Conservation (phyloP, 2,888 invertebrate species). For the Noctuana brunneofusca region DNA sequence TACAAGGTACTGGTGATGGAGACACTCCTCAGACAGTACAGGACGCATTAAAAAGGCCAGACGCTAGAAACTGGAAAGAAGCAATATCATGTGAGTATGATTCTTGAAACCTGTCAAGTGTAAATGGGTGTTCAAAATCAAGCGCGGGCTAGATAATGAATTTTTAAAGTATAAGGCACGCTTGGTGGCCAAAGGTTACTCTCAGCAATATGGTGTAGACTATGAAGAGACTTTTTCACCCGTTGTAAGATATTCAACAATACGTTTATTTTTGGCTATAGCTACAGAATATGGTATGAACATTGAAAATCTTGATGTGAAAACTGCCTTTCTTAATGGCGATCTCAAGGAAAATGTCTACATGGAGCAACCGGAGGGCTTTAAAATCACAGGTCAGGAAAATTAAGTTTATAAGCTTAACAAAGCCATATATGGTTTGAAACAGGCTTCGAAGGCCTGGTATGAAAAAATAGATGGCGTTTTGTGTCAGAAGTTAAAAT, state of each 20-base stretch:
- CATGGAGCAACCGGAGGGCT: neutral
- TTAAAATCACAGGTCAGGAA: neutral
- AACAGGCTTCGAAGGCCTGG: constrained; percentile 1
- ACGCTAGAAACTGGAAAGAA: no score
- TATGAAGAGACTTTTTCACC: constrained; percentile 31
- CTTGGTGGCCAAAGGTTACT: constrained; percentile 27
- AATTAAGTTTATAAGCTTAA: neutral
- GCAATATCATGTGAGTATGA: no score
- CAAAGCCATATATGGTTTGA: neutral
- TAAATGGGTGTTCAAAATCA: neutral
- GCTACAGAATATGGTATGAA: constrained; percentile 37
- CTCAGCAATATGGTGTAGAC: constrained; percentile 29
- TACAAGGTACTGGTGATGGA: no score
- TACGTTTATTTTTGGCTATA: constrained; percentile 38
- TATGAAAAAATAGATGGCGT: neutral
- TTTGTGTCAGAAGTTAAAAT: neutral
- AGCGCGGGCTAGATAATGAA: neutral
- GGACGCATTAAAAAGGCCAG: no score
- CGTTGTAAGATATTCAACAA: constrained; percentile 29
- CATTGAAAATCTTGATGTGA: constrained; percentile 42
- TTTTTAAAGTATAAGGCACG: neutral
- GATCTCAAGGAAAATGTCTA: neutral
- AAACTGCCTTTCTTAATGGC: constrained; percentile 43
- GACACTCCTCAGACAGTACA: no score
- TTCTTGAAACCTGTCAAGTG: constrained; percentile 1